phyloP scores from a whole-genome alignment of 1,140 invertebrate species.

The Ectropis grisescens region DNA sequence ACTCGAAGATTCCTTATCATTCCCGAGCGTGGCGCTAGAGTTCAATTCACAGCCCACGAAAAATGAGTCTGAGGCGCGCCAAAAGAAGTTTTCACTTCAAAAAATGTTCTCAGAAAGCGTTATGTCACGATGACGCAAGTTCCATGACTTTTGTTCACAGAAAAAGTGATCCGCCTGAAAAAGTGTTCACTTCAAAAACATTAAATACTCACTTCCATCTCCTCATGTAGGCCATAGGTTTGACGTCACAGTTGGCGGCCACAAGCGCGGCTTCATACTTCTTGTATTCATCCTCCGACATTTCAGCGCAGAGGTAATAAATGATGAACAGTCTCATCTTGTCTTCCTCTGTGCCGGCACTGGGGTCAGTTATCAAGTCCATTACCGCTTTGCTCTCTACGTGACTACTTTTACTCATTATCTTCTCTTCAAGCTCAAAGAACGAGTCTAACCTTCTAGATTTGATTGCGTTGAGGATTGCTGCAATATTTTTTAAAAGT shows the following conservation, averaged over 20 bases:
- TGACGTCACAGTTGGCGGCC: conserved; percentile 87
- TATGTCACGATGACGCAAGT: too few species aligned
- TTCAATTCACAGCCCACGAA: too few species aligned
- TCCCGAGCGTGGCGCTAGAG: too few species aligned
- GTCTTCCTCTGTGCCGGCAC: conserved; percentile 90
- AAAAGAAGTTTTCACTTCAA: too few species aligned
- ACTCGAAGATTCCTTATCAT: too few species aligned
- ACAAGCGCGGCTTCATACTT: conserved; percentile 85
- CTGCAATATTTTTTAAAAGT: too few species aligned
- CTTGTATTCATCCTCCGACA: conserved; percentile 87
- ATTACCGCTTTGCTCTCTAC: conserved; percentile 81
- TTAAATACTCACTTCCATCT: conserved; percentile 83
- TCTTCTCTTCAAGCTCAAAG: conserved; percentile 98
- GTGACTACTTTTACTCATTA: conserved; percentile 84
- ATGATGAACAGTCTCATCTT: conserved; percentile 97
- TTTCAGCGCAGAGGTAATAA: conserved; percentile 88
- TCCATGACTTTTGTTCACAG: too few species aligned
- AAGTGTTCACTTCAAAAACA: too few species aligned
- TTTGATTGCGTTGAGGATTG: conserved; percentile 93
- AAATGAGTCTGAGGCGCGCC: too few species aligned
- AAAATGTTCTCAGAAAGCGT: too few species aligned
- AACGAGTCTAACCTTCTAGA: conserved; percentile 93
- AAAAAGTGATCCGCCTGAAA: too few species aligned
- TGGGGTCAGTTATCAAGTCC: conserved; percentile 87
- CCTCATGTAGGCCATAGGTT: conserved; percentile 87